Evolutionary conservation across 1,140 invertebrate genomes (phyloP).

Genomic region (Leptinotarsa lineolata): DNA sequence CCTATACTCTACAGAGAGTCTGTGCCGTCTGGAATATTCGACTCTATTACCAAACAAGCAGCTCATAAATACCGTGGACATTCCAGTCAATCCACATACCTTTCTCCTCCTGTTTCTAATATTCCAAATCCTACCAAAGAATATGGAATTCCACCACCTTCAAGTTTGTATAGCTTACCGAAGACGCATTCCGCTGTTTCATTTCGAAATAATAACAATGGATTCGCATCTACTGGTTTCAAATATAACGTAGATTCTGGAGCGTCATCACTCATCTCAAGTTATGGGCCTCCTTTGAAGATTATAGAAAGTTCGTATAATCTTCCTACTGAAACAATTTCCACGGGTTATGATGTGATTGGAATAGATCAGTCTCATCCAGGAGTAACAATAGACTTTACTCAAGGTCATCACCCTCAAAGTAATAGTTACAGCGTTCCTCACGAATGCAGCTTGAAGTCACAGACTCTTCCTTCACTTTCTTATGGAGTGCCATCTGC

Average conservation of each 20-base stretch:
- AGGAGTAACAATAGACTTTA: conserved; percentile 40
- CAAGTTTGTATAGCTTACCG: conserved; percentile 59
- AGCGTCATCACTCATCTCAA: conserved; percentile 58
- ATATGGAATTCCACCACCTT: conserved; percentile 43
- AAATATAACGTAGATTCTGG: conserved; percentile 39
- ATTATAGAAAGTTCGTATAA: conserved; percentile 59
- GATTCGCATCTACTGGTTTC: conserved; percentile 40
- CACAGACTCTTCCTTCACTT: conserved; percentile 47
- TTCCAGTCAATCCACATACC: conserved; percentile 59
- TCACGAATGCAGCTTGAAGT: conserved; percentile 47
- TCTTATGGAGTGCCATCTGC: conserved; percentile 51
- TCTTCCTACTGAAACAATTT: conserved; percentile 46
- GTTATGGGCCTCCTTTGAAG: conserved; percentile 59
- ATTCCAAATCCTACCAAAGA: conserved; percentile 48
- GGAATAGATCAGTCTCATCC: conserved; percentile 43
- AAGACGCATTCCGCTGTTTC: conserved; percentile 46
- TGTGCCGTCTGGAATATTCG: conserved; percentile 69
- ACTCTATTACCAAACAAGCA: conserved; percentile 60
- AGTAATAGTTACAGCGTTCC: conserved; percentile 6
- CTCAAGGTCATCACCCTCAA: conserved; percentile 27
- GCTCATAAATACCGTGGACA: conserved; percentile 59
- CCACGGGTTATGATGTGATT: conserved; percentile 25
- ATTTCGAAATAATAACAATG: conserved; percentile 48
- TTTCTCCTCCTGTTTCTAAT: conserved; percentile 68
- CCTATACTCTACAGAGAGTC: conserved; percentile 71